phyloP scores from a whole-genome alignment of 2,888 invertebrate species.

The Drosophila pseudotakahashii region DNA sequence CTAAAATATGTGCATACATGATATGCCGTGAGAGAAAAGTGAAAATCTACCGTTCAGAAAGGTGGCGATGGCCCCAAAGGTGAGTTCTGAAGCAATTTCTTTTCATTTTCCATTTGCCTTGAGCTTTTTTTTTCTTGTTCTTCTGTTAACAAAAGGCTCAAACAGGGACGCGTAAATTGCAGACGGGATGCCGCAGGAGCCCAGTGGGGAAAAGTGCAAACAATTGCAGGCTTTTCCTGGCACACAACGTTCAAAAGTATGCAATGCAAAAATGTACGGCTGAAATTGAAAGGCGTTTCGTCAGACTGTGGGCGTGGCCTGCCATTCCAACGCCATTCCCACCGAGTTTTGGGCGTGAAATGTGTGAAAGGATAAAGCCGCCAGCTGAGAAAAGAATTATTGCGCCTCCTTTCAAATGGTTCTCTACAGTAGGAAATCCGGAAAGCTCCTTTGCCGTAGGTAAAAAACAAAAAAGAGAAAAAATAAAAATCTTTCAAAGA shows the following conservation, averaged over 20 bases:
- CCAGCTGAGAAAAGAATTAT: conserved; percentile 56
- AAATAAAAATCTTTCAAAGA: background rate
- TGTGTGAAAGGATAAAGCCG: conserved; percentile 50
- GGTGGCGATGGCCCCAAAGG: conserved; percentile 22
- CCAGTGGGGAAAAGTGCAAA: conserved; percentile 52
- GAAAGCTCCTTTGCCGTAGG: background rate
- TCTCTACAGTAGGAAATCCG: background rate
- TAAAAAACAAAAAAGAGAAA: background rate
- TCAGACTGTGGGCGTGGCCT: conserved; percentile 51
- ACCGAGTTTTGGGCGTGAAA: conserved; percentile 56
- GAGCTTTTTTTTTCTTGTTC: background rate
- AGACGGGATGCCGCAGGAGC: conserved; percentile 19
- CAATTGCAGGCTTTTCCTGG: conserved; percentile 55
- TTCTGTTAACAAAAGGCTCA: conserved; percentile 46
- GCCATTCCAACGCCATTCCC: conserved; percentile 39
- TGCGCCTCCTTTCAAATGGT: conserved; percentile 33
- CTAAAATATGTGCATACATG: conserved; percentile 47
- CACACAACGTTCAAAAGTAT: conserved; percentile 12
- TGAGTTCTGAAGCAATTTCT: conserved; percentile 28
- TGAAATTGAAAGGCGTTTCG: conserved; percentile 65
- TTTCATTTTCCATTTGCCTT: conserved; percentile 18
- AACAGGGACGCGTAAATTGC: conserved; percentile 27
- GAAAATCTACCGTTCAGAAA: conserved; percentile 38
- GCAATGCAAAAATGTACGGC: conserved; percentile 61
- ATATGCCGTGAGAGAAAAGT: conserved; percentile 26